These are phyloP conservation scores for Eulimnadia texana DNA, from an alignment of 1,140 invertebrate genomes.

Conservation along the genomic window DNA sequence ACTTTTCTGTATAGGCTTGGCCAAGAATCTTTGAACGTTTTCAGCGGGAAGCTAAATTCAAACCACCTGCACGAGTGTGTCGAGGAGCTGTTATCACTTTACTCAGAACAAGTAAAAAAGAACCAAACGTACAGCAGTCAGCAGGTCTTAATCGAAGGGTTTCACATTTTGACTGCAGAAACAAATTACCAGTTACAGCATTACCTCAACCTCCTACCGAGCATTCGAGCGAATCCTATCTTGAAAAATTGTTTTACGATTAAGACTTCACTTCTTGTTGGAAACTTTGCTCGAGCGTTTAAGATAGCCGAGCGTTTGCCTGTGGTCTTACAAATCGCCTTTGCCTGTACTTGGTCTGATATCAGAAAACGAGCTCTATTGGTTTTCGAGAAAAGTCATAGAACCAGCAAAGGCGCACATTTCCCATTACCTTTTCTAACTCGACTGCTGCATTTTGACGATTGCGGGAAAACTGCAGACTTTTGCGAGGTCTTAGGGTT, in stretches of 20 bases:
- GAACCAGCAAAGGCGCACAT: not conserved
- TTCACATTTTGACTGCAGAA: not conserved
- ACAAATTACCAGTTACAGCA: not conserved
- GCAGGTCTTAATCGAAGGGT: not conserved
- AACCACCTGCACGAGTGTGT: constrained; percentile 30
- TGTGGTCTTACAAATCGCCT: not conserved
- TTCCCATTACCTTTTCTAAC: constrained; percentile 4
- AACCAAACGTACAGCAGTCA: not conserved
- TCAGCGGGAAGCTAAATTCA: constrained; percentile 29
- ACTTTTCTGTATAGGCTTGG: constrained; percentile 21
- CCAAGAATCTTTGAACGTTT: constrained; percentile 20
- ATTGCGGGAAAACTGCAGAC: not conserved
- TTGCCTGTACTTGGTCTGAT: not conserved
- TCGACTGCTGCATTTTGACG: not conserved
- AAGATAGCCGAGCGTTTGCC: not conserved
- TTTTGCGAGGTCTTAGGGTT: not conserved
- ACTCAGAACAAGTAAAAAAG: constrained; percentile 15
- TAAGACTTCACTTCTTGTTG: not conserved
- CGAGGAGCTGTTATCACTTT: constrained; percentile 27
- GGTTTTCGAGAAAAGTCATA: constrained; percentile 6
- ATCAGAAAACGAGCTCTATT: not conserved
- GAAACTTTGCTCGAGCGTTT: constrained; percentile 2
- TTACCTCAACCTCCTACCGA: constrained; percentile 32
- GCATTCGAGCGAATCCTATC: not conserved
- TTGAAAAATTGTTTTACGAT: not conserved